phyloP scores from a whole-genome alignment of 2,797 vertebrate genomes.

The Rhynchonycteris naso region DNA sequence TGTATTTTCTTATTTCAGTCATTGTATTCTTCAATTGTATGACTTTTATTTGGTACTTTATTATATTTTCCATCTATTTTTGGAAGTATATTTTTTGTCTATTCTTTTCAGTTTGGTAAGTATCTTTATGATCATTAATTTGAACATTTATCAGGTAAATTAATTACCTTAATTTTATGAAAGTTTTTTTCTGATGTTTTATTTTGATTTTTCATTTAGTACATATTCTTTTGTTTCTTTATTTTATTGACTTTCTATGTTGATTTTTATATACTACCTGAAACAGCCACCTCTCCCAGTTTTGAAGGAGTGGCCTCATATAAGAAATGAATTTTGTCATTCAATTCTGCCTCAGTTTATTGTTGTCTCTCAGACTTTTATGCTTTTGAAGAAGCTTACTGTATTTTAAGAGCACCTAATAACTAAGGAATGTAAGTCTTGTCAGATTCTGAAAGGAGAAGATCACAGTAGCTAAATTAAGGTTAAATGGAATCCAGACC shows the following conservation, averaged over 20 bases:
- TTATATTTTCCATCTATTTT: too few species aligned
- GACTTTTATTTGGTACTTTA: not conserved
- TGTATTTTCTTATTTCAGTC: too few species aligned
- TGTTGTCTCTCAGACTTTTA: too few species aligned
- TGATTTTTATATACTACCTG: not conserved
- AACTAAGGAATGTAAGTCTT: not conserved
- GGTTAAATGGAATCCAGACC: not conserved
- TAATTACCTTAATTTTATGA: not conserved
- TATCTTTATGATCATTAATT: not conserved
- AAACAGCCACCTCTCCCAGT: not conserved
- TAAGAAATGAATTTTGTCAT: too few species aligned
- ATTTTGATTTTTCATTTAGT: not conserved
- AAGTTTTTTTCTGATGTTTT: not conserved
- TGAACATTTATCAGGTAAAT: not conserved
- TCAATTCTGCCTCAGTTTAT: too few species aligned
- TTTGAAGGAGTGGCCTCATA: not conserved
- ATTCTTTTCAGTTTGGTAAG: not conserved
- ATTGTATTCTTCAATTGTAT: not conserved
- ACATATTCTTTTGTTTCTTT: not conserved
- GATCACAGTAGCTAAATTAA: not conserved
- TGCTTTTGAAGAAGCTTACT: too few species aligned
- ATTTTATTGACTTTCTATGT: not conserved
- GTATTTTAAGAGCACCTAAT: not conserved
- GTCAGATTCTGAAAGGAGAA: not conserved
- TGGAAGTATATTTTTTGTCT: not conserved